phyloP scores from a whole-genome alignment of 2,797 vertebrate genomes.

The Sebastes diploproa region DNA sequence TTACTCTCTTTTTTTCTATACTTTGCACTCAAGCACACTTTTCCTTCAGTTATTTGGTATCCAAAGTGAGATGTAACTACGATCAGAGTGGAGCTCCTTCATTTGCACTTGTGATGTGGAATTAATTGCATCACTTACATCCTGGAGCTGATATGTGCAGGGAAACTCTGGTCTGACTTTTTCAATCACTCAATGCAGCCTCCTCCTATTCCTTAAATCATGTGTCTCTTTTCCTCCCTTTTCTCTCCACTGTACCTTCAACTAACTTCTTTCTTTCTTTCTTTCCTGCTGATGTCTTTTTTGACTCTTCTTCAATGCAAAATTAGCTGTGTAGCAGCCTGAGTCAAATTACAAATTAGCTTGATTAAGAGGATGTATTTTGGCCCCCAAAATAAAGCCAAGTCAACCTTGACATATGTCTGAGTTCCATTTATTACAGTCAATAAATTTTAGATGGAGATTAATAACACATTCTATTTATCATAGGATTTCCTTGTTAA shows the following conservation, averaged over 20 bases:
- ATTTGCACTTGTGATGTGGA: not conserved
- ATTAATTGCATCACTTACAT: not conserved
- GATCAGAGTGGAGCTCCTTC: not conserved
- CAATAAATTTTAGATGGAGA: constrained; percentile 56
- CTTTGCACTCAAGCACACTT: not conserved
- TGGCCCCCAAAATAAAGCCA: not conserved
- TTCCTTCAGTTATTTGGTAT: not conserved
- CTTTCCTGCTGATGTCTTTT: not conserved
- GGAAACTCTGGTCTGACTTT: constrained; percentile 19
- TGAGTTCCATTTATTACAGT: constrained; percentile 50
- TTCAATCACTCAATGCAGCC: not conserved
- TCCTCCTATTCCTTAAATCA: not conserved
- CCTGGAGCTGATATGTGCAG: constrained; percentile 2
- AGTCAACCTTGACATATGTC: constrained; percentile 21
- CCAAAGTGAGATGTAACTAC: not conserved
- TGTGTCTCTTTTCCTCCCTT: not conserved
- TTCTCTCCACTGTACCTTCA: not conserved
- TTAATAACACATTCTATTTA: constrained; percentile 61
- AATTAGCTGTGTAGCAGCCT: not conserved
- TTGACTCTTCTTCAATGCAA: not conserved
- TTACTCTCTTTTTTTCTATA: not conserved
- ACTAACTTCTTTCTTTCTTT: not conserved
- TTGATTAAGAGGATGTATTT: not conserved
- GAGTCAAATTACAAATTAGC: constrained; percentile 3
- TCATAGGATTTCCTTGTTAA: constrained; percentile 58